Evolutionary conservation across 2,797 vertebrate genomes (phyloP).

Genomic region (Tragelaphus eurycerus): DNA sequence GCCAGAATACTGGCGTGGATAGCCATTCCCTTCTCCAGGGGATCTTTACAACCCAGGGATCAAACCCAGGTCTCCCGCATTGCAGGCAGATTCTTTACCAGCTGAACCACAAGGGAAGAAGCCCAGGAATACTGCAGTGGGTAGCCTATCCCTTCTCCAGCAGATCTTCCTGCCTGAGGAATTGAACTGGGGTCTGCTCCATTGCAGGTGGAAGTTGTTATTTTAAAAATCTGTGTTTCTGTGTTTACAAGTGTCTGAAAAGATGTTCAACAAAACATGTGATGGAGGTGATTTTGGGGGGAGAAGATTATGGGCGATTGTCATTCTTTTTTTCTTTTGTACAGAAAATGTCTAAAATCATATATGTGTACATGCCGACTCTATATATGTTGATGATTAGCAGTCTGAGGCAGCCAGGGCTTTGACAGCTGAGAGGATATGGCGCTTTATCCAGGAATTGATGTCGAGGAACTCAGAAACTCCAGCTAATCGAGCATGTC

Average conservation of each 20-base stretch:
- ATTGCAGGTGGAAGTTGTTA: background rate
- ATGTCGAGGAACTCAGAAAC: background rate
- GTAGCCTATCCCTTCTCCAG: background rate
- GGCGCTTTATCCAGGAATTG: background rate
- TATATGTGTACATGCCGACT: background rate
- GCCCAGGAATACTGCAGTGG: background rate
- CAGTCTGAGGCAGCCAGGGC: background rate
- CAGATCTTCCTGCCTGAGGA: background rate
- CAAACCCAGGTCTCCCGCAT: background rate
- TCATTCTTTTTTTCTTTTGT: background rate
- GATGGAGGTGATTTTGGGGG: background rate
- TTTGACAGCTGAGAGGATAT: background rate
- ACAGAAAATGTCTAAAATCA: background rate
- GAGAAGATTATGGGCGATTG: background rate
- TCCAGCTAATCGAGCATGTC: slow-evolving; percentile 53
- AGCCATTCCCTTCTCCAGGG: background rate
- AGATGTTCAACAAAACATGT: background rate
- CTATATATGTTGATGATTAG: background rate
- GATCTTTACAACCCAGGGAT: background rate
- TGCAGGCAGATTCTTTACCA: background rate
- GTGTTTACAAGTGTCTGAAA: background rate
- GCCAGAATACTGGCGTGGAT: background rate
- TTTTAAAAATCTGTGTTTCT: background rate
- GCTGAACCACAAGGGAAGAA: background rate
- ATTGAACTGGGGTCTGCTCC: background rate